Percentiles rank a stretch among this genome's conserved stretches.
These are phyloP conservation scores for Lepidurus arcticus DNA, from an alignment of 1,140 invertebrate species.

Conservation along the genomic window DNA sequence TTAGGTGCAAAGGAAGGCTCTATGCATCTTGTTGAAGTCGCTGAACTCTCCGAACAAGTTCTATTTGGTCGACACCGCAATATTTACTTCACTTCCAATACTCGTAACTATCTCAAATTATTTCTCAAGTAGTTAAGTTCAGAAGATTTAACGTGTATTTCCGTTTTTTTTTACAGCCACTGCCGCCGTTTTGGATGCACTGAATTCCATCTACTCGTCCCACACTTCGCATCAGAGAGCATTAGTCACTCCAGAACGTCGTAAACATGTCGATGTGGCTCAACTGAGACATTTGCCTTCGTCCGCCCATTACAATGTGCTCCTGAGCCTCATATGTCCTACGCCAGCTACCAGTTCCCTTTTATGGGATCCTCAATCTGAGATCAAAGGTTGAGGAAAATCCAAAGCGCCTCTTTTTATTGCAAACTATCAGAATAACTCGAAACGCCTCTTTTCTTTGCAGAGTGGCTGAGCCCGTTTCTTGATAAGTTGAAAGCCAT, in stretches of 20 bases:
- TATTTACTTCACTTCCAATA: neutral
- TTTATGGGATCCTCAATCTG: neutral
- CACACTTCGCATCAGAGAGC: neutral
- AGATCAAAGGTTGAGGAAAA: slow-evolving; percentile 42
- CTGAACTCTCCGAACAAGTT: neutral
- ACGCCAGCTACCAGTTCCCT: neutral
- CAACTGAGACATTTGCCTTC: neutral
- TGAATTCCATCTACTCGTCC: neutral
- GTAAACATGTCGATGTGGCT: neutral
- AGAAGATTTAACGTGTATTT: neutral
- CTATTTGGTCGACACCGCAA: neutral
- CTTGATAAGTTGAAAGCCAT: slow-evolving; percentile 58
- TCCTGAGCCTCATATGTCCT: neutral
- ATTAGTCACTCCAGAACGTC: neutral
- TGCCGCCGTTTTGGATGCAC: neutral
- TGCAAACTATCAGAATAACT: neutral
- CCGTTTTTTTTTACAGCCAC: neutral
- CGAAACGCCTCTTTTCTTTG: neutral
- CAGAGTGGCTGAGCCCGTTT: slow-evolving; percentile 44
- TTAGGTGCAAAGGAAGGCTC: neutral
- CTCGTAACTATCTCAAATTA: neutral
- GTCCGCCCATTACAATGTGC: neutral
- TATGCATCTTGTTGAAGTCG: neutral
- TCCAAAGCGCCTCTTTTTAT: neutral
- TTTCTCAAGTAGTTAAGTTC: neutral